Evolutionary conservation across 2,888 invertebrate genomes (phyloP), one percentile per base, ranked within the genome.

Genomic region (Hydroisotoma schaefferi): DNA sequence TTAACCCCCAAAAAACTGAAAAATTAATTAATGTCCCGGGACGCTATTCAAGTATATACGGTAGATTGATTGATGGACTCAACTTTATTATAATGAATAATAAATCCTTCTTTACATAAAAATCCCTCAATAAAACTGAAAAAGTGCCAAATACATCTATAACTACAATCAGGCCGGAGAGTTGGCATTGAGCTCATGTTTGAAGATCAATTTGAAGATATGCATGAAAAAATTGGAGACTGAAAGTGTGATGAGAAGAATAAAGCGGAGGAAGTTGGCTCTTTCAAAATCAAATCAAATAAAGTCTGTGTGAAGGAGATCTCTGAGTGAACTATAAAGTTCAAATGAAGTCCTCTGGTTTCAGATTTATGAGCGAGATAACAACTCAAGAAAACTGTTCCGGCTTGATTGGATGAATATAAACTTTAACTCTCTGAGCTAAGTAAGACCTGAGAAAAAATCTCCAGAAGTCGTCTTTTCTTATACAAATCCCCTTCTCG

Each of bases 361-460:
- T 40, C 55, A 51, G 59, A 59, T 59, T 59, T 59, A 59, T 53
- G 59, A 59, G 23, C 37, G 48, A 54, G 59, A 59, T 59, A 59
- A 59, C 59, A 59, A 59, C 59, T 54, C 47, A 40, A 53, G 53
- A 53, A 53, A 53, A 22, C 53, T 43, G 29, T 37, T 53, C 37
- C 8, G 40, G 27, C 53, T 53, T 53, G 53, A 53, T 53, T 53
- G 53, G 53, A 37, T 53, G 53, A 53, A 53, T 53, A 43, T 53
- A 53, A 53, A 53, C 38, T 53, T 25, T 25, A 3, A 12, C 20
- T 23, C 22, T 23, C 2, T 5, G 12, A 6, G 23, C 23, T 22
- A 5, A 15, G 22, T 25, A 46, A 46, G 46, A 46, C 25, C 46
- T 23, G 25, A 46, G 46, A 46, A 46, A 46, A n/a, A n/a, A n/a